phyloP scores from a whole-genome alignment of 2,113 vertebrate species.

The Atractosteus spatula region DNA sequence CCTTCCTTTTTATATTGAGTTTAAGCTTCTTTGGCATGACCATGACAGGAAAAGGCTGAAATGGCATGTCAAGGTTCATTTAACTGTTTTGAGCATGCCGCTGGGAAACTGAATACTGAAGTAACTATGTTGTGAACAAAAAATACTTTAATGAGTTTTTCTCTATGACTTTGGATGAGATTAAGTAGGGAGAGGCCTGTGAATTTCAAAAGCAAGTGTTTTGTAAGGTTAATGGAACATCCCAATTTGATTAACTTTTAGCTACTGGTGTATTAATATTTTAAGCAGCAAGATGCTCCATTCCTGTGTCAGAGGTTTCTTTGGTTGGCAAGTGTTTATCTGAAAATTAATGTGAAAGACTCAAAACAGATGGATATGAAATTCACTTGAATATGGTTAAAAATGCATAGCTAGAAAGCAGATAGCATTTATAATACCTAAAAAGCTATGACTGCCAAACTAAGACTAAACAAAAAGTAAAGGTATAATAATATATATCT shows the following conservation, averaged over 20 bases:
- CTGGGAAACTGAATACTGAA: conserved; percentile 61
- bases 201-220: conserved; percentile 68
- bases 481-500: no score
- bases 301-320: conserved; percentile 18
- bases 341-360: background rate
- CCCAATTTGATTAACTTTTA: conserved; percentile 70
- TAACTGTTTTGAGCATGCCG: conserved; percentile 57
- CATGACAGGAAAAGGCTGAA: conserved; percentile 53
- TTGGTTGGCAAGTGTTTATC: background rate
- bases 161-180: conserved; percentile 65
- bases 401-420: background rate
- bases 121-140: conserved; percentile 57
- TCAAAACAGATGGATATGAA: background rate
- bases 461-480: no score
- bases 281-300: conserved; percentile 60
- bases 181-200: conserved; percentile 43
- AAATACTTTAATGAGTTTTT: conserved; percentile 69
- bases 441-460: no score
- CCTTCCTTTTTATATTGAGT: background rate
- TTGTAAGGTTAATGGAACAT: conserved; percentile 66
- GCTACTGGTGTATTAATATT: conserved; percentile 68
- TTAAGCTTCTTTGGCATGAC: conserved; percentile 25
- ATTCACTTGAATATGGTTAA: background rate
- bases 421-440: no score
- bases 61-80: conserved; percentile 59